phyloP scores from a whole-genome alignment of 1,140 invertebrate species.

The Centruroides sculpturatus region DNA sequence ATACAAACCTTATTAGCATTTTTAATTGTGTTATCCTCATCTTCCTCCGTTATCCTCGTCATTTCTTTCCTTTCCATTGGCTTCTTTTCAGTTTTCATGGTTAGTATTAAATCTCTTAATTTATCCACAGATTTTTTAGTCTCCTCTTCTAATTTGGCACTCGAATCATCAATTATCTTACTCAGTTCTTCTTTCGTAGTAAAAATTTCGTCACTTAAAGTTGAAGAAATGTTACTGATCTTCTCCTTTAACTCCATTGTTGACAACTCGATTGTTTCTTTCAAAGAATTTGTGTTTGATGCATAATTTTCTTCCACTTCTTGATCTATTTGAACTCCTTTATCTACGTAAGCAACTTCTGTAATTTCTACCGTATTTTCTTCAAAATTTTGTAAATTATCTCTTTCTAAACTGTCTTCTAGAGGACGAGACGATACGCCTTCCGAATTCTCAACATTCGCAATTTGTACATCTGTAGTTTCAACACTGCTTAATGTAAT shows the following conservation, averaged over 20 bases:
- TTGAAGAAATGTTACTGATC: no score
- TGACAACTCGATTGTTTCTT: no score
- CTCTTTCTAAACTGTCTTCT: slow-evolving; percentile 7
- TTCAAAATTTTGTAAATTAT: not conserved
- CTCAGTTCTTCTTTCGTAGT: not conserved
- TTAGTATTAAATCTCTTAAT: slow-evolving; percentile 3
- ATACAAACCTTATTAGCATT: not conserved
- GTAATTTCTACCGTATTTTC: no score
- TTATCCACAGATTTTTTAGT: slow-evolving; percentile 9
- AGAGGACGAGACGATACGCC: slow-evolving; percentile 6
- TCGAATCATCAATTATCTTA: slow-evolving; percentile 1
- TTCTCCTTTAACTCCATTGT: no score
- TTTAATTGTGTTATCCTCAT: slow-evolving; percentile 5
- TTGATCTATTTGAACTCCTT: no score
- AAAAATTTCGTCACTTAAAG: no score
- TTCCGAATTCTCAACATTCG: not conserved
- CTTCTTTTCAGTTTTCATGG: slow-evolving; percentile 5
- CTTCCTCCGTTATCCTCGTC: not conserved
- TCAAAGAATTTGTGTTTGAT: no score
- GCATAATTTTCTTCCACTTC: no score
- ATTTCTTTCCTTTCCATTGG: slow-evolving; percentile 22
- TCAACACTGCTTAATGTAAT: no score
- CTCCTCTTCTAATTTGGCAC: slow-evolving; percentile 23
- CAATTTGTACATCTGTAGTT: no score
- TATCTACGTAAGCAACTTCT: no score